phyloP scores from a whole-genome alignment of 1,140 invertebrate species.

The Dufourea novaeangliae region DNA sequence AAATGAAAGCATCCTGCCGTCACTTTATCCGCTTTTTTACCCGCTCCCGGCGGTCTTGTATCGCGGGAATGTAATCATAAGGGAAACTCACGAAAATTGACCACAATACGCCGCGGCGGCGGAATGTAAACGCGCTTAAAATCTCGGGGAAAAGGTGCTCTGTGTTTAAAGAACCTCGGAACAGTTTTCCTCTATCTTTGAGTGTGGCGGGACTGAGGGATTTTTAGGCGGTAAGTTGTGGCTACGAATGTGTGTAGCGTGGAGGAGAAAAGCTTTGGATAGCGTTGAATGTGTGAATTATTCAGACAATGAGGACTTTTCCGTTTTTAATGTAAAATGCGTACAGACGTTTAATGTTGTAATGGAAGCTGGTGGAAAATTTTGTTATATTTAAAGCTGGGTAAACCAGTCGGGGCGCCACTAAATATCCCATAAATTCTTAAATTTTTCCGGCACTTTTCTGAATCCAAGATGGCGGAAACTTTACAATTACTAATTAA shows the following conservation, averaged over 20 bases:
- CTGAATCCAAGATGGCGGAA: too few species aligned
- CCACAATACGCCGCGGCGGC: constrained; percentile 1
- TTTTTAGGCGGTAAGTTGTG: not conserved
- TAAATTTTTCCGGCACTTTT: too few species aligned
- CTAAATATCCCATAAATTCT: too few species aligned
- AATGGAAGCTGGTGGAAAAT: not conserved
- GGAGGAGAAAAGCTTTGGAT: not conserved
- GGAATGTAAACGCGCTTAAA: constrained; percentile 24
- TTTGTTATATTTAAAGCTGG: not conserved
- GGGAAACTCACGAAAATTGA: constrained; percentile 25
- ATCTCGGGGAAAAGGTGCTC: not conserved
- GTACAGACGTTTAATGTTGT: too few species aligned
- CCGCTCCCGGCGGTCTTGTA: not conserved
- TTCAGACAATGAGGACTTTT: not conserved
- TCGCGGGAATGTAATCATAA: not conserved
- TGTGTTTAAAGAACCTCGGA: not conserved
- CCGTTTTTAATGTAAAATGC: not conserved
- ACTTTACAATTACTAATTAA: too few species aligned
- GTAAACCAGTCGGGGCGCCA: too few species aligned
- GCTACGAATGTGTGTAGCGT: not conserved
- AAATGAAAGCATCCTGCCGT: constrained; percentile 26
- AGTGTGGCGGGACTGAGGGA: not conserved
- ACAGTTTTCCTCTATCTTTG: not conserved
- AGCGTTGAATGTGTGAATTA: not conserved
- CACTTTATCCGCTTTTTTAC: constrained; percentile 5